Evolutionary conservation across 2,797 vertebrate genomes (phyloP).

Genomic region (Champsocephalus esox): DNA sequence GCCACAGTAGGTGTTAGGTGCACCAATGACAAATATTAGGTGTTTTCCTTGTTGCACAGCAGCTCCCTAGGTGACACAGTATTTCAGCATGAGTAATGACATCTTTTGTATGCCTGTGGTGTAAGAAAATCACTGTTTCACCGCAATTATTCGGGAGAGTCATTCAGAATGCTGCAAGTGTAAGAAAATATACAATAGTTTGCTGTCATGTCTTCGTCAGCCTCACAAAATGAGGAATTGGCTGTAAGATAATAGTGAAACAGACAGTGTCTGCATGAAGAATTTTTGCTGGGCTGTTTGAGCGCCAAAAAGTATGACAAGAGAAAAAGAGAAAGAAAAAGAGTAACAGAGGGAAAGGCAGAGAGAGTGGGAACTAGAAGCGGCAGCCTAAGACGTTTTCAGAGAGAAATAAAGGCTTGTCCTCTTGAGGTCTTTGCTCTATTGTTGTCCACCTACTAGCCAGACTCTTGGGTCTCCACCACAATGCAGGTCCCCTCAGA

Average conservation of each 20-base stretch:
- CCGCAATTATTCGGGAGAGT: conserved; percentile 10
- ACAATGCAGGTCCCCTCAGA: conserved; percentile 78
- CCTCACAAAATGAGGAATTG: conserved; percentile 26
- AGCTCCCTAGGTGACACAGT: conserved; percentile 14
- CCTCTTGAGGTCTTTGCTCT: conserved; percentile 70
- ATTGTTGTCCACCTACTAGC: conserved; percentile 75
- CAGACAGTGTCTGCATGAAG: conserved; percentile 16
- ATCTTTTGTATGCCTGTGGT: conserved; percentile 23
- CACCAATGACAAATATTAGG: conserved; percentile 5
- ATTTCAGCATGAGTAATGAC: conserved; percentile 40
- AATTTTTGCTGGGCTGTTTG: conserved; percentile 31
- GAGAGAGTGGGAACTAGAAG: conserved; percentile 39
- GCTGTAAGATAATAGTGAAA: conserved; percentile 41
- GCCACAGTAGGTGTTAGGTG: background rate
- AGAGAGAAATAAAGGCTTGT: conserved; percentile 54
- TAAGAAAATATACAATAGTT: conserved; percentile 21
- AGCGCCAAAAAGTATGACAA: conserved; percentile 37
- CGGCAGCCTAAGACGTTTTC: conserved; percentile 44
- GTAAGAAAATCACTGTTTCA: conserved; percentile 18
- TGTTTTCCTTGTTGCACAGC: conserved; percentile 21
- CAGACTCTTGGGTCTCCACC: conserved; percentile 74
- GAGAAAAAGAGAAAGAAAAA: conserved; percentile 30
- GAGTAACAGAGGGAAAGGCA: conserved; percentile 25
- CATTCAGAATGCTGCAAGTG: conserved; percentile 5
- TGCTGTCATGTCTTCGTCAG: conserved; percentile 9